A percentile compares a stretch with the other conserved stretches of the same genome.
Evolutionary conservation across 2,797 vertebrate genomes (phyloP).

Genomic region (Sebastes wilsoni): DNA sequence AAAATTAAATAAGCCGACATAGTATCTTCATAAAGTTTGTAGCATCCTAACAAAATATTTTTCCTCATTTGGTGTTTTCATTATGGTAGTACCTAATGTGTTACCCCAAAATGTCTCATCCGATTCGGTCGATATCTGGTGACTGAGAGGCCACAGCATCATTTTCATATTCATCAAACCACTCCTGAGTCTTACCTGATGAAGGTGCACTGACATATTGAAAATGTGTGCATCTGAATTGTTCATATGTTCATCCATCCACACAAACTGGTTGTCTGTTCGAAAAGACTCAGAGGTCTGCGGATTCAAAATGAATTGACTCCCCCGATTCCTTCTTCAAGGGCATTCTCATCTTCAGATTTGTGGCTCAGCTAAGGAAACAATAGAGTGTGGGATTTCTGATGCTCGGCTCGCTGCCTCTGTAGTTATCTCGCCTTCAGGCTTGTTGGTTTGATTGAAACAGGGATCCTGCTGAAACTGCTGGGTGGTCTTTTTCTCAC

Average conservation of each 20-base stretch:
- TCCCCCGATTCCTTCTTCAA: conserved; percentile 1
- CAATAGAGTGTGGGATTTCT: conserved; percentile 10
- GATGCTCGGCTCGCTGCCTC: not conserved
- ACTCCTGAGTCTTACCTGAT: not conserved
- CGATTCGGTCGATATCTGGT: no score
- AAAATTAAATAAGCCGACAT: fast-evolving
- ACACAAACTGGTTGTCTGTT: not conserved
- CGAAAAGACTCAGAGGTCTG: not conserved
- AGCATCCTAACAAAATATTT: no score
- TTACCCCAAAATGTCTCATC: no score
- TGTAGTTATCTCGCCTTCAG: conserved; percentile 2
- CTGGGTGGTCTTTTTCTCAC: not conserved
- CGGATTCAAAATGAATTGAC: not conserved
- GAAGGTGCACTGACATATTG: not conserved
- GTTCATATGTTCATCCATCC: not conserved
- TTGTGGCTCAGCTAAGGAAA: conserved; percentile 27
- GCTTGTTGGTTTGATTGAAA: conserved; percentile 50
- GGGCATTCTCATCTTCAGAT: conserved; percentile 8
- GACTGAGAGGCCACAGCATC: not conserved
- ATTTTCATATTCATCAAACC: not conserved
- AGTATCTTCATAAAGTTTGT: no score
- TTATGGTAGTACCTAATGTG: no score
- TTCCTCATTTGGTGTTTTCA: no score
- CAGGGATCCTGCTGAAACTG: conserved; percentile 3
- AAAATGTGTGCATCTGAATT: not conserved